phyloP scores from a whole-genome alignment of 2,113 vertebrate genomes.

The Protomyctophum bolini region DNA sequence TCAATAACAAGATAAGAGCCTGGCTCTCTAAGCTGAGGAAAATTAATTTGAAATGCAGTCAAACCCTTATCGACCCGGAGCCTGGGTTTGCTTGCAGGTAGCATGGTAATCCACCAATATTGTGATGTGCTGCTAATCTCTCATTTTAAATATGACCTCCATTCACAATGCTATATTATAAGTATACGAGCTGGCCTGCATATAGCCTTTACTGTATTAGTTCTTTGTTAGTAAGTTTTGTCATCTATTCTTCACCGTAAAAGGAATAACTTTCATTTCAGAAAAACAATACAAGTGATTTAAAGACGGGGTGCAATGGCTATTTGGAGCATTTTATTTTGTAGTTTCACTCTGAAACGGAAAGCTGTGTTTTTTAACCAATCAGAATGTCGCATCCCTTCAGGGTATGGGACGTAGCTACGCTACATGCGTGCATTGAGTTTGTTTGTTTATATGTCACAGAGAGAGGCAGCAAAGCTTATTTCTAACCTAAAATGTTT shows the following conservation, averaged over 20 bases:
- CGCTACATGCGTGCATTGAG: too few relatives aligned
- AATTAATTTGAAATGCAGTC: slow-evolving; percentile 98
- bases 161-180: slow-evolving; percentile 53
- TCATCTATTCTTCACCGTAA: slow-evolving; percentile 25
- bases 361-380: too few relatives aligned
- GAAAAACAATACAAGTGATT: slow-evolving; percentile 5
- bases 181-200: slow-evolving; percentile 48
- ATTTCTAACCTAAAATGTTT: too few relatives aligned
- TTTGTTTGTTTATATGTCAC: too few relatives aligned
- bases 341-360: too few relatives aligned
- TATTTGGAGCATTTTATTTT: too few relatives aligned
- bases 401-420: too few relatives aligned
- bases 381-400: too few relatives aligned
- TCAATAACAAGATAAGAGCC: slow-evolving; percentile 95
- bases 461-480: too few relatives aligned
- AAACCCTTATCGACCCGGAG: slow-evolving; percentile 95
- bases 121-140: slow-evolving; percentile 96
- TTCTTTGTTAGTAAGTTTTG: slow-evolving; percentile 30
- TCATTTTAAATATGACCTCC: slow-evolving; percentile 91
- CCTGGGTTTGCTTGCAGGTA: slow-evolving; percentile 90
- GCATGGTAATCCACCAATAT: slow-evolving; percentile 94
- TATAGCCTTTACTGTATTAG: slow-evolving; percentile 19
- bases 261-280: slow-evolving; percentile 30
- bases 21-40: slow-evolving; percentile 87
- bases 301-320: too few relatives aligned